Base-by-base conservation (phyloP, 2,888 invertebrate species). In the Hylaea fasciaria region DNA sequence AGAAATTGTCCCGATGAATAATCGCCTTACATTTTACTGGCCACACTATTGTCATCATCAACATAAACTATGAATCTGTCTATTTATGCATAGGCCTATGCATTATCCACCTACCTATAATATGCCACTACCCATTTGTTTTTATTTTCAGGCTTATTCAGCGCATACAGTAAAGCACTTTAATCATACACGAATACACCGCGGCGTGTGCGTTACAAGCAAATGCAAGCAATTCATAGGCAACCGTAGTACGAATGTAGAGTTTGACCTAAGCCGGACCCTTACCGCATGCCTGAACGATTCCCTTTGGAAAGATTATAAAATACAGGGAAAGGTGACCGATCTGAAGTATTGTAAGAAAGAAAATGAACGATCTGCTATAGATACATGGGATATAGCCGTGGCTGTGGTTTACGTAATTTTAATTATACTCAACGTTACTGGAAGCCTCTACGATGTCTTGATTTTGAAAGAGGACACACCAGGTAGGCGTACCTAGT, bases 171-270 rank as follows among this genome's bases (percentile, higher is more conserved):
- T 77, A 11, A 90, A 90, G 68, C 91, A 91, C 66, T 91, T 77
- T 68, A 88, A 91, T 61, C 88, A 90, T 67, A 84, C 89, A 51
- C 80, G 83, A 71, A 79, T 91, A 72, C 90, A 91, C 52, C 76
- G 89, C 73, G 91, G 83, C 0, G 73, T 90, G 0, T 91, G 91
- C 66, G 78, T 89, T 0, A 83, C 83, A 9, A 72, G 55, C 14
- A 78, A 81, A 7, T 91, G 91, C 64, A 78, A 76, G 66, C 62
- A 68, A n/a, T 78, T 72, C 22, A 44, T 71, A 22, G 52, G 67
- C 13, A 37, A 17, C 12, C 46, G 54, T 51, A 52, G 55, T 44
- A 41, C 32, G 56, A 69, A 74, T 53, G 64, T 63, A 54, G 70
- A 74, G 54, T 44, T 45, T 68, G 81, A 72, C 74, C 75, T 81